Evolutionary conservation across 2,888 invertebrate species (phyloP), one percentile per base, ranked within the genome.

Genomic region (Ophion ellenae): DNA sequence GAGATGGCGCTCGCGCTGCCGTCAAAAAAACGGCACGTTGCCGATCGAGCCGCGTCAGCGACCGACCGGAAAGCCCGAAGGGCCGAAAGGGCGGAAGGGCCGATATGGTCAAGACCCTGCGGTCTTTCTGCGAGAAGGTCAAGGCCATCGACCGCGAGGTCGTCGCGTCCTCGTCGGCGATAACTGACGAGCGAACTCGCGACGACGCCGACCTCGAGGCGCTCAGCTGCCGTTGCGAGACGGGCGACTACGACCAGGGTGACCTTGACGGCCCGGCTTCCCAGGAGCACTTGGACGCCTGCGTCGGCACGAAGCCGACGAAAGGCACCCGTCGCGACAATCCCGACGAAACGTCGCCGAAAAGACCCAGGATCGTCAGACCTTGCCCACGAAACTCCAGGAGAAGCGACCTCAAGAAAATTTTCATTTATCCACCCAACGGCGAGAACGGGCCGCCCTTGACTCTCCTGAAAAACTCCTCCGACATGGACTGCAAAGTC

Each of bases 401-500:
- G 10, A 84, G 82, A 36, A 66, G 71, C 0, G 89, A 84, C 14
- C 45, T 88, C 11, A 88, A 86, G 57, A 90, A 89, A 69, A 90
- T 92, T 75, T 73, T 91, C 1, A 88, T 92, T n/a, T 92, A 90
- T 84, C 92, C 93, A 10, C 91, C 92, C 0, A 77, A 88, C 9
- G 91, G 89, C 0, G 89, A 90, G 4, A 17, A 57, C 4, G 91
- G 92, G 11, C 86, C 89, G 6, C 92, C 93, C 0, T 70, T 93
- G 69, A 89, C 90, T 0, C 90, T 92, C 2, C 79, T 88, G 59
- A 92, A 92, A 78, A 90, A 87, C 20, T 90, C 89, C 5, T 93
- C 93, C 45, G 91, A 90, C 66, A 89, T 93, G 61, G 89, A 89
- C 24, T 91, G 91, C 36, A 87, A 85, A 45, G 87, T 91, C 7